Evolutionary conservation across 30 jellyfish, hydroid and myxozoan genomes (phyloP).

Genomic region (Rhopilema esculentum): DNA sequence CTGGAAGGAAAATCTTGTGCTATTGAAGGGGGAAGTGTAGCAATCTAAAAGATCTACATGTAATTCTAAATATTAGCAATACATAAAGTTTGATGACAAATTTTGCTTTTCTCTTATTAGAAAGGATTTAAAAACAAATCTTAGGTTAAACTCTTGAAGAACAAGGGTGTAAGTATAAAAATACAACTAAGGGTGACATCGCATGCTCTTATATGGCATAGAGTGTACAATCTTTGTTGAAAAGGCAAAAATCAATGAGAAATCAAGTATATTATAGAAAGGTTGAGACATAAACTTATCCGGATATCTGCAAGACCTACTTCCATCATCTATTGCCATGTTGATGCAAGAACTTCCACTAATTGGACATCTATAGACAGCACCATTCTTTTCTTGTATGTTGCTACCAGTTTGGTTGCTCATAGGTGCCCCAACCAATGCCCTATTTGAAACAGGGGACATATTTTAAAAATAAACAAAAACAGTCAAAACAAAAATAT

Average conservation of each 20-base stretch:
- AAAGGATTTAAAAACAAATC: not conserved
- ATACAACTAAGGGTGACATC: too few species aligned
- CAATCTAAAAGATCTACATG: not conserved
- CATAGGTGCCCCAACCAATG: slow-evolving; percentile 51
- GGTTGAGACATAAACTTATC: too few species aligned
- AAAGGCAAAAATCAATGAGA: too few species aligned
- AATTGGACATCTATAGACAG: slow-evolving; percentile 43
- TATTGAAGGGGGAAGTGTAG: not conserved
- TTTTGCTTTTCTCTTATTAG: not conserved
- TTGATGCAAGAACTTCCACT: slow-evolving; percentile 27
- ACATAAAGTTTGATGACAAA: not conserved
- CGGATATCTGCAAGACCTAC: slow-evolving; percentile 2
- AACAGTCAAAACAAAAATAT: not conserved
- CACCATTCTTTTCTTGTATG: slow-evolving; percentile 31
- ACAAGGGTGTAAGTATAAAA: too few species aligned
- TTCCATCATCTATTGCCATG: slow-evolving; percentile 47
- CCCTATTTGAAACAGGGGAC: slow-evolving; percentile 5
- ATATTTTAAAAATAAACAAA: too few species aligned
- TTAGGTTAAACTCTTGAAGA: too few species aligned
- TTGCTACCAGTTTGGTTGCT: slow-evolving; percentile 22
- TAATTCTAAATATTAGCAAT: too few species aligned
- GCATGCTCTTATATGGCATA: too few species aligned
- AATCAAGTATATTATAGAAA: too few species aligned
- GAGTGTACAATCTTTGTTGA: too few species aligned
- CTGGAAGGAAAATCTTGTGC: not conserved